These are phyloP conservation scores for Merops nubicus DNA, from an alignment of 2,113 vertebrate species.

Conservation along the genomic window DNA sequence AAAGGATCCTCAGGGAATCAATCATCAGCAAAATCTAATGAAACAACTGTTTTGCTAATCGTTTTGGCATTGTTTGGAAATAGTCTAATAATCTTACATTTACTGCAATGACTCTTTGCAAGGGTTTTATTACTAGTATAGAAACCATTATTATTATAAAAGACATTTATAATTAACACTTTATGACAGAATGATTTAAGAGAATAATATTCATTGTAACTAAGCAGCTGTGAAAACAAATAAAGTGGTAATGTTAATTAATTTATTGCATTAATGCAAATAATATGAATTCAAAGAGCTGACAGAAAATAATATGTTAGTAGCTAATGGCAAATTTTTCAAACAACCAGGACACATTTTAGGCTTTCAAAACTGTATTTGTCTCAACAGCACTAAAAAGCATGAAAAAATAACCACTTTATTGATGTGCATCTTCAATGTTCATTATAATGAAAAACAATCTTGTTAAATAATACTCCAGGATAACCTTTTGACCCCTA, in stretches of 20 bases:
- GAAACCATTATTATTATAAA: constrained; percentile 43
- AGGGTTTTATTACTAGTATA: constrained; percentile 19
- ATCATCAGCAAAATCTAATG: constrained; percentile 35
- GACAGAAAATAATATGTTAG: constrained; percentile 59
- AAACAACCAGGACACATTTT: constrained; percentile 15
- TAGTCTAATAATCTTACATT: constrained; percentile 46
- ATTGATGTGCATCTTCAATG: constrained; percentile 58
- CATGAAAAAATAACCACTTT: constrained; percentile 45
- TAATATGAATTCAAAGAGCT: constrained; percentile 66
- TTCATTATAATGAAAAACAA: constrained; percentile 65
- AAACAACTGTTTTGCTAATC: constrained; percentile 52
- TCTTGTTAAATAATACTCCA: constrained; percentile 67
- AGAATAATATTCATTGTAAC: constrained; percentile 63
- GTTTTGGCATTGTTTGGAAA: constrained; percentile 54
- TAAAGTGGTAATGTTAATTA: constrained; percentile 56
- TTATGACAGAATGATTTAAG: constrained; percentile 49
- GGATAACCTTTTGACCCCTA: constrained; percentile 57
- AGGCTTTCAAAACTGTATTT: constrained; percentile 43
- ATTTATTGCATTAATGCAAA: constrained; percentile 57
- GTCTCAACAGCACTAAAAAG: constrained; percentile 55
- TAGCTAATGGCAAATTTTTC: constrained; percentile 60
- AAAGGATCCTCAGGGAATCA: not conserved
- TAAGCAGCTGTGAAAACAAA: constrained; percentile 66
- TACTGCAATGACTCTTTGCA: constrained; percentile 43
- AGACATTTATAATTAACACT: constrained; percentile 59